These are phyloP conservation scores for Sarcophaga carnaria DNA, from an alignment of 2,888 invertebrate genomes.

Conservation along the genomic window DNA sequence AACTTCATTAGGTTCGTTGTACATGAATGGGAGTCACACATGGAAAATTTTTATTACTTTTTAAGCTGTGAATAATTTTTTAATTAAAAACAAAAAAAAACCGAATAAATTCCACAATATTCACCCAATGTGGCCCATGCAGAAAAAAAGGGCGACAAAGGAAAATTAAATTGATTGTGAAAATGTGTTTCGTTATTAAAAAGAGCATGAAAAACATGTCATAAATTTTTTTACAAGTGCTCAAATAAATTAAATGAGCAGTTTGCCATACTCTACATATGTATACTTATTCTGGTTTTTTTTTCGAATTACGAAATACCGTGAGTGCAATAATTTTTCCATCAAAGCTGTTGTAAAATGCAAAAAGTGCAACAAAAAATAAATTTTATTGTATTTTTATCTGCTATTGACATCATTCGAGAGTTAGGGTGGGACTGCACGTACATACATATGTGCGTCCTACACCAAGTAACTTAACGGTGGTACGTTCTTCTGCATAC, in stretches of 20 bases:
- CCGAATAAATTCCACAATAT: neutral
- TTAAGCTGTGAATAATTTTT: neutral
- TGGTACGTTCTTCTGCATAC: neutral
- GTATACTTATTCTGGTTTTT: neutral
- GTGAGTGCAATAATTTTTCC: neutral
- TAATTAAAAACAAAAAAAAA: constrained; percentile 12
- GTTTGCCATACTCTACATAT: neutral
- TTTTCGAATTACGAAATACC: neutral
- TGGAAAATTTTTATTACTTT: neutral
- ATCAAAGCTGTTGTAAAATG: neutral
- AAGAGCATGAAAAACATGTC: neutral
- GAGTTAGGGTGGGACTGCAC: constrained; percentile 35
- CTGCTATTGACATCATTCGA: constrained; percentile 58
- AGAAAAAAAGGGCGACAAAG: neutral
- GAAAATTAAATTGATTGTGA: neutral
- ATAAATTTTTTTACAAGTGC: constrained; percentile 41
- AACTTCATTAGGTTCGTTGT: too few species aligned
- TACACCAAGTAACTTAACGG: constrained; percentile 27
- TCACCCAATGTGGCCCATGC: neutral
- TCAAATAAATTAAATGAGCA: constrained; percentile 14
- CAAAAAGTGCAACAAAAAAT: neutral
- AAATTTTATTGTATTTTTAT: constrained; percentile 26
- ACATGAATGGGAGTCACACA: neutral
- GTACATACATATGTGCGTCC: neutral
- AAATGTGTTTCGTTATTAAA: neutral